Percentiles rank a stretch among this genome's conserved stretches.
Evolutionary conservation across 2,113 vertebrate species (phyloP).

Genomic region (Bubo bubo): DNA sequence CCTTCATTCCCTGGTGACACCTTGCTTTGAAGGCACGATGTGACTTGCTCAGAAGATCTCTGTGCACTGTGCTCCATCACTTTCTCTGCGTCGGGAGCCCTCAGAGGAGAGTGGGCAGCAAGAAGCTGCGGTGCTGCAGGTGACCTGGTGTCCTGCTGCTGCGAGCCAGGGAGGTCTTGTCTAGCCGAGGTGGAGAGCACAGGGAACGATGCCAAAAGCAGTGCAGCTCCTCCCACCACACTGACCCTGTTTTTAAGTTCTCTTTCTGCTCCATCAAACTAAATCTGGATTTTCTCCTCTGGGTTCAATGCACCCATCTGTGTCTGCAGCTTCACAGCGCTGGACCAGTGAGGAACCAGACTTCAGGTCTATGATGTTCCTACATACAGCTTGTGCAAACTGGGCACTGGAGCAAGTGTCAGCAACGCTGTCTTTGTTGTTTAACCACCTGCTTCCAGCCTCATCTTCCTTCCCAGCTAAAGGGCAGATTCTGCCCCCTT

Average conservation of each 20-base stretch:
- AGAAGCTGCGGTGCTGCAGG: neutral
- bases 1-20: neutral
- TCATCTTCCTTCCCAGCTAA: neutral
- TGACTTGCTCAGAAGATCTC: neutral
- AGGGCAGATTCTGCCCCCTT: neutral
- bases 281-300: neutral
- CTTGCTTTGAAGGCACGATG: neutral
- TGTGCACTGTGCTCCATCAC: neutral
- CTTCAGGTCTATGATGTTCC: neutral
- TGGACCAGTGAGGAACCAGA: neutral
- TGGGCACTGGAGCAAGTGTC: neutral
- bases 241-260: neutral
- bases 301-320: fast-evolving
- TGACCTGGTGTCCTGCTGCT: neutral
- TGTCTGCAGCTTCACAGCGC: neutral
- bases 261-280: neutral
- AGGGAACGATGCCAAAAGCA: neutral
- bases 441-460: neutral
- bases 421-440: no score
- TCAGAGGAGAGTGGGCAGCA: neutral
- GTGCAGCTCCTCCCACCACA: neutral
- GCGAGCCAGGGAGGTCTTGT: neutral
- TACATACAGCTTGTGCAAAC: neutral
- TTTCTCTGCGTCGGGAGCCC: neutral
- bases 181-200: neutral